phyloP scores from a whole-genome alignment of 2,113 vertebrate species.

The Cranoglanis bouderius region DNA sequence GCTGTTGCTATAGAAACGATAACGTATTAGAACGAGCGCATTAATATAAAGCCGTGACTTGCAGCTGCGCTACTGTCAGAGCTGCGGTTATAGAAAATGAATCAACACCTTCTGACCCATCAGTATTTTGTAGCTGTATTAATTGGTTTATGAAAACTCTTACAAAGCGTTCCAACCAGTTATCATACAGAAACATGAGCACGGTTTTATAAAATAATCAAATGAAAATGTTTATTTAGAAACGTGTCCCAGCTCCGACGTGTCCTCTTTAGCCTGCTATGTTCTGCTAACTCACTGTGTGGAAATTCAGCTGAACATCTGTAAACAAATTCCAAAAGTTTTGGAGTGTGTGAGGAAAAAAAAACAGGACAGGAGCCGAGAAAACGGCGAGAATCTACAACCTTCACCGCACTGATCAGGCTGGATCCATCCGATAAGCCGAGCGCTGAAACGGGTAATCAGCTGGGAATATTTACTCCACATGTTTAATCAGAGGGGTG shows the following conservation, averaged over 20 bases:
- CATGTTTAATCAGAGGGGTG: background rate
- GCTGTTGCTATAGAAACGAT: no score
- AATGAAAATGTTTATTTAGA: no score
- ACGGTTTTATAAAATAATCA: no score
- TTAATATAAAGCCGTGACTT: background rate
- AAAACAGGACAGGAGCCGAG: background rate
- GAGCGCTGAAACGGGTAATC: no score
- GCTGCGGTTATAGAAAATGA: background rate
- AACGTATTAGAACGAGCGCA: background rate
- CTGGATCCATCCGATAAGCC: background rate
- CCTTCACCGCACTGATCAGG: background rate
- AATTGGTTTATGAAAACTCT: background rate
- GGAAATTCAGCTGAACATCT: background rate
- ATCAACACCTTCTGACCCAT: background rate
- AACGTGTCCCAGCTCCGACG: background rate
- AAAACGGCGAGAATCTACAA: background rate
- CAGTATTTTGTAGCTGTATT: background rate
- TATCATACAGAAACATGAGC: no score
- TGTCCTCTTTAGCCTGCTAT: background rate
- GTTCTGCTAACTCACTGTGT: background rate
- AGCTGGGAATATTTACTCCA: background rate
- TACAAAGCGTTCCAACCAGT: background rate
- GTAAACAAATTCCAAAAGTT: background rate
- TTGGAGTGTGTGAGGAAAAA: background rate
- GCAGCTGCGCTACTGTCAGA: background rate